Base-by-base conservation (phyloP, 2,113 vertebrate genomes). In the Thamnaconus septentrionalis region DNA sequence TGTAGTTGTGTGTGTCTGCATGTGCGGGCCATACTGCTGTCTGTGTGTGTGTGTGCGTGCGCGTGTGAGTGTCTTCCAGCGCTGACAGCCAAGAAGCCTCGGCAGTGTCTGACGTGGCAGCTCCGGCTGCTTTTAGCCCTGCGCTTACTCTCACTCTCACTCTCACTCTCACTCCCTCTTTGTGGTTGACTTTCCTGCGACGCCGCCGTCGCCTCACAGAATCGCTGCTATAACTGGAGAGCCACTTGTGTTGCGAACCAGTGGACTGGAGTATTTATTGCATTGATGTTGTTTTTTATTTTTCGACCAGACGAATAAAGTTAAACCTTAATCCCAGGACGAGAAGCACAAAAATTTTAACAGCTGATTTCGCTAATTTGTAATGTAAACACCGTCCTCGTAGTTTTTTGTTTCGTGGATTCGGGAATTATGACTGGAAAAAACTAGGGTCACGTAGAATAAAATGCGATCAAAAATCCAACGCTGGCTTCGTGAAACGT, bases 41-140 rank as follows among this genome's bases (percentile, higher is more conserved):
- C 12, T 63, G 31, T 39, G 9, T 63, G 48, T 66, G 42, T 44
- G 53, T 75, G 53, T 53, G 45, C 78, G 52, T 46, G 51, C 64
- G 49, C 59, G 50, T 46, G 53, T 51, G 51, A 66, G 69, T 56
- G 5, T 64, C 59, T 74, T 72, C 82, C 76, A 76, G 76, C 68
- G 66, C 69, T 82, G 82, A 87, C 83, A 84, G 87, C 89, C 89
- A 89, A 87, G 79, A 87, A 86, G 83, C 81, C 80, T 87, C 79
- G 66, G 80, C 81, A 84, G 79, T 78, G 79, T 89, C 83, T 90
- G 89, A 90, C 87, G 89, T 90, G 89, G 89, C 87, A 90, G 83
- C 83, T 81, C 80, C 78, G 41, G 57, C 83, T 80, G 83, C 80
- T 85, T 74, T 75, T 76, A 52, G 70, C 82, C 84, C 88, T 80